Conservation (phyloP, 2,113 vertebrate genomes). For the Ochotona princeps region DNA sequence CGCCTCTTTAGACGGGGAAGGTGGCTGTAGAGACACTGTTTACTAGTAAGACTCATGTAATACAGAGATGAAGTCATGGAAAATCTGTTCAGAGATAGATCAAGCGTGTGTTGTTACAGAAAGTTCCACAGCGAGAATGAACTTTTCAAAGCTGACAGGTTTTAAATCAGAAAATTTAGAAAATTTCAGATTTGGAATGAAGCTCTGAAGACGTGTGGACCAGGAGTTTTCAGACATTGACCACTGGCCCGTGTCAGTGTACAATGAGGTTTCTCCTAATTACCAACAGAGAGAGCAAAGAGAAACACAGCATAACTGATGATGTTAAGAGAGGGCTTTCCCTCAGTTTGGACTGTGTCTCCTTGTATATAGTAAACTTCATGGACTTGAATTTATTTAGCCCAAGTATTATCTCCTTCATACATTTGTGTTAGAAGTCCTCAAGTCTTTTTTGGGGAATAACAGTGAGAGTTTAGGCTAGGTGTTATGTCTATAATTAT, state of each 20-base stretch:
- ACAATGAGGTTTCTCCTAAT: not conserved
- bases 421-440: not conserved
- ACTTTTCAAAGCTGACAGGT: not conserved
- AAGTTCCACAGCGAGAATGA: not conserved
- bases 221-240: not conserved
- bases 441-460: not conserved
- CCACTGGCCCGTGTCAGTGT: not conserved
- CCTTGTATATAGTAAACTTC: not conserved
- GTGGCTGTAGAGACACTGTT: not conserved
- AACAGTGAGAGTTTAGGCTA: not conserved
- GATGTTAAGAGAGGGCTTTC: not conserved
- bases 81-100: not conserved
- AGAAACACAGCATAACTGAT: not conserved
- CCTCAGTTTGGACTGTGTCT: not conserved
- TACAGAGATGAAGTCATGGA: not conserved
- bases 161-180: conserved; percentile 1
- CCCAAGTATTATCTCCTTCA: not conserved
- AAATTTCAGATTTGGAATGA: not conserved
- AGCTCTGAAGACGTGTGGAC: not conserved
- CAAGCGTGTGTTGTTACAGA: not conserved
- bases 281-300: not conserved
- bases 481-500: not conserved
- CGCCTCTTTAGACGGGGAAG: not conserved
- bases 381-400: not conserved
- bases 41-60: not conserved